Evolutionary conservation across 2,113 vertebrate genomes (phyloP).

Genomic region (Ophthalmolycus amberensis): DNA sequence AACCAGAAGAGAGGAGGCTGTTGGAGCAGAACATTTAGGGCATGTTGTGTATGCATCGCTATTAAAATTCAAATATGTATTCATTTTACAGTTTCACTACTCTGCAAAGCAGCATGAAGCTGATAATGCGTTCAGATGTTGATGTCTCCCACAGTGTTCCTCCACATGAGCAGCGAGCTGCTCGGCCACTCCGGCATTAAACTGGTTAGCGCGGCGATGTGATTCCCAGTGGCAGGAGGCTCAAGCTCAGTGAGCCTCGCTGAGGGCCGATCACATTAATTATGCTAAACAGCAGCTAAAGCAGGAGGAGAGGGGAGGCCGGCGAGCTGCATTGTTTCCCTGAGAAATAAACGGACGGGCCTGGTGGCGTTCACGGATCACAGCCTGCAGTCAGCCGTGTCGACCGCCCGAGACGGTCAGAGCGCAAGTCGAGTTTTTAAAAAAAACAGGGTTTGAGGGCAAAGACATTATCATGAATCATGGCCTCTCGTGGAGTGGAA

Average conservation of each 20-base stretch:
- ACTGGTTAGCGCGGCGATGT: slow-evolving; percentile 65
- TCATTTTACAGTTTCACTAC: neutral
- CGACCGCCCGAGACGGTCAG: neutral
- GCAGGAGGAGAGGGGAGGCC: slow-evolving; percentile 2
- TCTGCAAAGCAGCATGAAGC: neutral
- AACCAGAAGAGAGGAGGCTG: neutral
- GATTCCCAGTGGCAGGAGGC: slow-evolving; percentile 76
- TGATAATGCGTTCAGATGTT: neutral
- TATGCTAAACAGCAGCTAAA: slow-evolving; percentile 85
- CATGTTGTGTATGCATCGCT: neutral
- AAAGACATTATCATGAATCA: slow-evolving; percentile 21
- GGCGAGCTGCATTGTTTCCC: slow-evolving; percentile 17
- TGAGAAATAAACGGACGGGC: slow-evolving; percentile 33
- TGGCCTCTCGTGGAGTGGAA: neutral
- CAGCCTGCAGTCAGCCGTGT: slow-evolving; percentile 39
- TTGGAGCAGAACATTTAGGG: neutral
- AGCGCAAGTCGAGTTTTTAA: slow-evolving; percentile 19
- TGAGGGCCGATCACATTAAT: slow-evolving; percentile 87
- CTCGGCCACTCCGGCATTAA: slow-evolving; percentile 2
- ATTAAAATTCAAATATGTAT: neutral
- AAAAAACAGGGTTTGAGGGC: slow-evolving; percentile 23
- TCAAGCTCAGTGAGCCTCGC: slow-evolving; percentile 65
- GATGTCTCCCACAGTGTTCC: neutral
- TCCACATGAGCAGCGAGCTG: neutral
- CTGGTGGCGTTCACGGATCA: slow-evolving; percentile 35